Conservation (phyloP, 2,888 invertebrate species). For the Tuberolachnus salignus region DNA sequence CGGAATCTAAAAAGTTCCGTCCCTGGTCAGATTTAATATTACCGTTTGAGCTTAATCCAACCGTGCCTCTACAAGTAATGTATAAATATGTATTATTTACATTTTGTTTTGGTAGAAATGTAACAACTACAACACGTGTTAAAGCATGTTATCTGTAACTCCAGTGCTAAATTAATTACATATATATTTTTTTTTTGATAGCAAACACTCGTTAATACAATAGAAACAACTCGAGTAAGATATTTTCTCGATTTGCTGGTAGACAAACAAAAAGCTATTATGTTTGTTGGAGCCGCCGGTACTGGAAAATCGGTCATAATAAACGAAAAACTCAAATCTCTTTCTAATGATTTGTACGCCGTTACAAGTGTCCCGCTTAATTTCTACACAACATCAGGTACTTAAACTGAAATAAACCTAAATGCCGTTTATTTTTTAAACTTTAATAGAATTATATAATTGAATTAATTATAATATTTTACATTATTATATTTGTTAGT, state of each 20-base stretch:
- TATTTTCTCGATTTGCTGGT: constrained; percentile 88
- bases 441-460: too few relatives aligned
- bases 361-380: constrained; percentile 91
- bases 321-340: constrained; percentile 76
- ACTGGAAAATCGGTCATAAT: constrained; percentile 93
- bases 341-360: constrained; percentile 76
- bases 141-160: too few relatives aligned
- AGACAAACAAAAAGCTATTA: constrained; percentile 78
- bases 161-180: too few relatives aligned
- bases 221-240: constrained; percentile 84
- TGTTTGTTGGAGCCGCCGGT: constrained; percentile 89
- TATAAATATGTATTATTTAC: not conserved
- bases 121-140: not conserved
- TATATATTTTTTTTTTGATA: constrained; percentile 61
- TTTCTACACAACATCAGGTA: constrained; percentile 89
- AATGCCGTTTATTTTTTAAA: too few relatives aligned
- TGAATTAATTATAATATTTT: too few relatives aligned
- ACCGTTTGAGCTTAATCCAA: constrained; percentile 81
- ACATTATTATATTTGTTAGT: not conserved
- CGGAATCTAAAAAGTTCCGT: constrained; percentile 80
- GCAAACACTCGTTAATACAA: constrained; percentile 84
- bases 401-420: constrained; percentile 5
- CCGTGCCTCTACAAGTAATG: constrained; percentile 81
- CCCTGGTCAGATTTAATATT: constrained; percentile 86
- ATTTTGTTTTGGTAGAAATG: not conserved